A percentile compares a stretch with the other conserved stretches of the same genome.
Evolutionary conservation across 2,797 vertebrate genomes (phyloP).

Genomic region (Brachyalestes nurse): DNA sequence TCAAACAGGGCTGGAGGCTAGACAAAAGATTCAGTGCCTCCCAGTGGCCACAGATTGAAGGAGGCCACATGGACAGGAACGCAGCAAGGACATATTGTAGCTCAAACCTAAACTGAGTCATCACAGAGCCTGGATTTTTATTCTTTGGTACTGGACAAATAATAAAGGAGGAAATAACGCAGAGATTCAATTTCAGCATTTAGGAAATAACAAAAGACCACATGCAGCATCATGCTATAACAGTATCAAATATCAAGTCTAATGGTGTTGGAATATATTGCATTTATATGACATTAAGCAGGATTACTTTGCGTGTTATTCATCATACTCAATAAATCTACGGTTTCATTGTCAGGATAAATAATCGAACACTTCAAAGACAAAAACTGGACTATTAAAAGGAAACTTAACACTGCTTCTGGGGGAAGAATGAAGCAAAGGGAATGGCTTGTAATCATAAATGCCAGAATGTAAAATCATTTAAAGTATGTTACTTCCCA

Average conservation of each 20-base stretch:
- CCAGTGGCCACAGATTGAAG: constrained; percentile 27
- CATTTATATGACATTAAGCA: not conserved
- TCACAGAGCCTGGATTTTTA: not conserved
- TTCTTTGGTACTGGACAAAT: not conserved
- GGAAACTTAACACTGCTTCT: not conserved
- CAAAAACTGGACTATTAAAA: constrained; percentile 2
- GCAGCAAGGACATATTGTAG: too few species aligned
- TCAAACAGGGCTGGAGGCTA: not conserved
- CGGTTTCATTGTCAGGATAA: not conserved
- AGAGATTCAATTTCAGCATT: constrained; percentile 25
- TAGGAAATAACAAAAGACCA: not conserved
- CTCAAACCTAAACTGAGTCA: not conserved
- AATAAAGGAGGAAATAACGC: not conserved
- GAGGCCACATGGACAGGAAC: not conserved
- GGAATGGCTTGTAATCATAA: not conserved
- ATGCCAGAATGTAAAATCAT: constrained; percentile 1
- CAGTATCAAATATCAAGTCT: not conserved
- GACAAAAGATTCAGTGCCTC: constrained; percentile 19
- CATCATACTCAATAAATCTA: constrained; percentile 13
- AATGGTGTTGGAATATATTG: not conserved
- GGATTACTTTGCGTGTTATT: constrained; percentile 16
- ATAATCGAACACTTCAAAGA: not conserved
- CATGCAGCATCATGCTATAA: not conserved
- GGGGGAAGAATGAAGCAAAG: not conserved
- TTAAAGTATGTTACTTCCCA: not conserved